Percentiles rank a stretch among this genome's conserved stretches.
These are phyloP conservation scores for Corbicula japonica DNA, from an alignment of 2,888 invertebrate genomes.

Conservation along the genomic window DNA sequence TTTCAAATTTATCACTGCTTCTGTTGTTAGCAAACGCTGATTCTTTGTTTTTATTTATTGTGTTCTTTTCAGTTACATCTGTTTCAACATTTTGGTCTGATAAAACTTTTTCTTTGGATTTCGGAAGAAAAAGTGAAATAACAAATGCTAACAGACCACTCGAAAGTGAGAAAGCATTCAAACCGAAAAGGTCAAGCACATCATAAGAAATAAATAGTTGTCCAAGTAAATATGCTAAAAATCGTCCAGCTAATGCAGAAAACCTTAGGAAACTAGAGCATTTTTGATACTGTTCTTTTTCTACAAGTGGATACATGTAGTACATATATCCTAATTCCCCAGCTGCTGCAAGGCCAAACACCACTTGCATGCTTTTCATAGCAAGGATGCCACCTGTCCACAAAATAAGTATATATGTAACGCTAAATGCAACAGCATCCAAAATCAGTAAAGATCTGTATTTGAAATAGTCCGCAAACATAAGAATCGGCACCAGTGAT, in stretches of 20 bases:
- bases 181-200: constrained; percentile 89
- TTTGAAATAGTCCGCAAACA: constrained; percentile 92
- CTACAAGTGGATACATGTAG: constrained; percentile 97
- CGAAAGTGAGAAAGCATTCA: too few species aligned
- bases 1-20: too few species aligned
- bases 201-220: constrained; percentile 91
- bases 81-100: too few species aligned
- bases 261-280: constrained; percentile 95
- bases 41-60: too few species aligned
- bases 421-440: constrained; percentile 92
- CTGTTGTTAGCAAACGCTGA: too few species aligned
- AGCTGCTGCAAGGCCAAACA: constrained; percentile 94
- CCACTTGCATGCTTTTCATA: constrained; percentile 91
- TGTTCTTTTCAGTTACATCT: too few species aligned
- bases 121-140: too few species aligned
- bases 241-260: constrained; percentile 93
- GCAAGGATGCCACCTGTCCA: constrained; percentile 91
- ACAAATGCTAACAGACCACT: too few species aligned
- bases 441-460: constrained; percentile 96
- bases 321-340: constrained; percentile 97
- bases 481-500: constrained; percentile 91
- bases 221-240: constrained; percentile 91
- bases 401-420: constrained; percentile 91
- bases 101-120: too few species aligned
- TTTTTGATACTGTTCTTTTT: constrained; percentile 91